Conservation (phyloP, 1,140 invertebrate genomes). For the Trichoplusia ni region DNA sequence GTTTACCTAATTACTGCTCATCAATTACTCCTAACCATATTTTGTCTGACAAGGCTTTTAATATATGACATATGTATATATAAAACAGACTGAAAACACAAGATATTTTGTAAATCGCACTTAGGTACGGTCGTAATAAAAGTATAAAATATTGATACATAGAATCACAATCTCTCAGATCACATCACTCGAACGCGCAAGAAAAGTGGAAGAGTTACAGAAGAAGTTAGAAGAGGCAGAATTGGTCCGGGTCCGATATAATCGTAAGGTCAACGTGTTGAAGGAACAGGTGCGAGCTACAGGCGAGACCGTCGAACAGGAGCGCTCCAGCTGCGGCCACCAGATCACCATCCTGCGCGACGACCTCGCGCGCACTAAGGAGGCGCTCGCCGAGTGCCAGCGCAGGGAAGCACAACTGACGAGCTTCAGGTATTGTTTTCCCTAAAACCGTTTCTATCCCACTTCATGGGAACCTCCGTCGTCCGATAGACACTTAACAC, state of each 20-base stretch:
- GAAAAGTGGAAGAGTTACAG: constrained; percentile 92
- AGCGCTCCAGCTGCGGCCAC: constrained; percentile 86
- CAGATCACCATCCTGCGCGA: constrained; percentile 86
- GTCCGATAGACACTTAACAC: too few relatives aligned
- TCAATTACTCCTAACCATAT: too few relatives aligned
- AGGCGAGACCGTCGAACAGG: constrained; percentile 86
- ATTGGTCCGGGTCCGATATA: constrained; percentile 86
- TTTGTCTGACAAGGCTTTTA: too few relatives aligned
- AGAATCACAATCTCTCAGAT: constrained; percentile 83
- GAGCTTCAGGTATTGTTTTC: constrained; percentile 84
- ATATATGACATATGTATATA: too few relatives aligned
- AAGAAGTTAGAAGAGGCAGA: constrained; percentile 89
- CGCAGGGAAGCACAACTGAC: constrained; percentile 88
- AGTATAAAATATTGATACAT: too few relatives aligned
- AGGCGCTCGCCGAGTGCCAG: constrained; percentile 86
- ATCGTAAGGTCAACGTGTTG: constrained; percentile 86
- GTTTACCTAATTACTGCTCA: too few relatives aligned
- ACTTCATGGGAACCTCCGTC: too few relatives aligned
- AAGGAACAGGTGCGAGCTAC: constrained; percentile 85
- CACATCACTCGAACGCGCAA: constrained; percentile 88
- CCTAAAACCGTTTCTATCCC: too few relatives aligned
- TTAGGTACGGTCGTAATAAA: too few relatives aligned
- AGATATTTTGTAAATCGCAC: too few relatives aligned
- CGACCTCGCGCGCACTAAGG: constrained; percentile 87
- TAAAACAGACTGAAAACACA: too few relatives aligned